A percentile compares a stretch with the other conserved stretches of the same genome.
Evolutionary conservation across 2,888 invertebrate genomes (phyloP).

Genomic region (Epsilonema sp.): DNA sequence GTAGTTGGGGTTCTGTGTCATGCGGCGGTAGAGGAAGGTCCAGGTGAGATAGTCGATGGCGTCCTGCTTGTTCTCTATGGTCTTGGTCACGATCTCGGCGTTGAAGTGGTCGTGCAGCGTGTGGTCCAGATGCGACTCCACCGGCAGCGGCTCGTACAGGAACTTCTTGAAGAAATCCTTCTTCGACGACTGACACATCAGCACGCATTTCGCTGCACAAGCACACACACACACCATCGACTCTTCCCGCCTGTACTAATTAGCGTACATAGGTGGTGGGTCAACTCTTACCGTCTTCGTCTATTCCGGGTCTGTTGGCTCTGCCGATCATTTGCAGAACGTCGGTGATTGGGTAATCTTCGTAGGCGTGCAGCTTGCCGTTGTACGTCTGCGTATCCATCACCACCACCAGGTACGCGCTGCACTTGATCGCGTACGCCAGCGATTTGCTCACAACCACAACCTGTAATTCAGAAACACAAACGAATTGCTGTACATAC

Average conservation of each 20-base stretch:
- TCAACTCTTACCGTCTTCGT: conserved; percentile 77
- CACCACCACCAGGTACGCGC: conserved; percentile 77
- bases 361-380: conserved; percentile 55
- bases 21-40: conserved; percentile 86
- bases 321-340: conserved; percentile 93
- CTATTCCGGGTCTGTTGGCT: conserved; percentile 74
- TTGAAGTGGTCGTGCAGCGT: conserved; percentile 96
- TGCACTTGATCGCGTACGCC: conserved; percentile 73
- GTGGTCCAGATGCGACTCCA: conserved; percentile 94
- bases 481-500: too few species aligned
- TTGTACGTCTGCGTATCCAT: conserved; percentile 88
- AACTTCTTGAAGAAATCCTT: conserved; percentile 98
- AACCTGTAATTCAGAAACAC: conserved; percentile 40
- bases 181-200: conserved; percentile 90
- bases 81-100: conserved; percentile 97
- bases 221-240: background rate
- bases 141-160: conserved; percentile 80
- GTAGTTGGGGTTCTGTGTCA: conserved; percentile 98
- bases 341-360: conserved; percentile 91
- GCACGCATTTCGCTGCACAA: conserved; percentile 49
- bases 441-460: conserved; percentile 77
- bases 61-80: conserved; percentile 98
- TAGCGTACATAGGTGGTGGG: too few species aligned
- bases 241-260: too few species aligned
- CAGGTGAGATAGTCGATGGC: conserved; percentile 89